Base-by-base conservation (phyloP, 2,888 invertebrate species). In the Pemphredon lugubris region DNA sequence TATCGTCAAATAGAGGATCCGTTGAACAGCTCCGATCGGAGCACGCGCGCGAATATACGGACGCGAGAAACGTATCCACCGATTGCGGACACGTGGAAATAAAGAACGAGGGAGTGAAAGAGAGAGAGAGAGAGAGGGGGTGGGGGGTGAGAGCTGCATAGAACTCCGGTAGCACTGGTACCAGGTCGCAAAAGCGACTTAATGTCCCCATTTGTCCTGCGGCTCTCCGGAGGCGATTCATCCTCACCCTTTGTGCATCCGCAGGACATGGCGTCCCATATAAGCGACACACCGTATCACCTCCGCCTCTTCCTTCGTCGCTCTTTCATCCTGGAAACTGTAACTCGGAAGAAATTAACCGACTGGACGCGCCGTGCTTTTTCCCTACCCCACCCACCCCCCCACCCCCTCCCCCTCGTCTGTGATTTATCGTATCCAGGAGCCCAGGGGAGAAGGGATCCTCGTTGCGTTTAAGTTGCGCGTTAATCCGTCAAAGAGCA, bases 131-230 rank as follows among this genome's bases (percentile, higher is more conserved):
- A 59, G 53, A 55, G 47, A 30, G 37, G 21, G 26, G 16, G 37
- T 7, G 11, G 26, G n/a, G 26, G 18, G 47, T 34, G 42, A 61
- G 58, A 14, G 54, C 30, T 50, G 50, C 54, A 66, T 63, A 58
- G 75, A 64, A 60, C 54, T 57, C 76, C 77, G 70, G 77, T 74
- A 79, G 80, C 83, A 65, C 72, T 68, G 83, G 83, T 81, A 79
- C 74, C 74, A 76, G 73, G 75, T 84, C 86, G 86, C 85, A 84
- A 86, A 85, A 85, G 85, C 83, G 84, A 87, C 87, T 87, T 87
- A 88, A 87, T 88, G 87, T 86, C 81, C 82, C 86, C 84, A 88
- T 88, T 88, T 88, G 88, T 88, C 88, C 85, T 81, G 80, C 69
- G 81, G 63, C 81, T 82, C 83, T 80, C 85, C 84, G 86, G 87